Conservation (phyloP, 2,113 vertebrate genomes). For the Chunga burmeisteri region DNA sequence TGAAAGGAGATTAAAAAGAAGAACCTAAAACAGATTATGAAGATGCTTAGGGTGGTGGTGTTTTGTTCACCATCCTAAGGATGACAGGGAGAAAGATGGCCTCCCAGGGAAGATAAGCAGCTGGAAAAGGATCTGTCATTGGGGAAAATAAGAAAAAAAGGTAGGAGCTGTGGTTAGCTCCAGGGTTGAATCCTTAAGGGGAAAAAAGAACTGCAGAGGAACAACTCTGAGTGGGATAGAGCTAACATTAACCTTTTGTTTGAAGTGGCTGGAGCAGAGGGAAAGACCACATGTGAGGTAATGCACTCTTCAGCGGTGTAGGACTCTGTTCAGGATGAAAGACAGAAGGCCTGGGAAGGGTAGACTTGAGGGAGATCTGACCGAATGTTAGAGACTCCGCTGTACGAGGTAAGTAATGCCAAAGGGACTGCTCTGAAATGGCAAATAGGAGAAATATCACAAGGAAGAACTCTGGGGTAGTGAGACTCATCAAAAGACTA, state of each 20-base stretch:
- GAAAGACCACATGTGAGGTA: not conserved
- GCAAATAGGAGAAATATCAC: not conserved
- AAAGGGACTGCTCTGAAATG: not conserved
- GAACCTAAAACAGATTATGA: not conserved
- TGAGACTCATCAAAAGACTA: not conserved
- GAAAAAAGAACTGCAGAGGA: not conserved
- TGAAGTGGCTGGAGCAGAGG: not conserved
- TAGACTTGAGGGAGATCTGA: not conserved
- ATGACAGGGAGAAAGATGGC: not conserved
- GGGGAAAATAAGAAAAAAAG: not conserved
- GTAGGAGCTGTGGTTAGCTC: not conserved
- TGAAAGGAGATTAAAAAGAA: not conserved
- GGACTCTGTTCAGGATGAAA: not conserved
- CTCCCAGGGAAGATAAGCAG: not conserved
- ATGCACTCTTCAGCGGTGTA: not conserved
- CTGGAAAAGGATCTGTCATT: not conserved
- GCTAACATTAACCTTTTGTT: not conserved
- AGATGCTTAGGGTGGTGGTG: not conserved
- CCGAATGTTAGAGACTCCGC: not conserved
- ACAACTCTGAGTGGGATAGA: not conserved
- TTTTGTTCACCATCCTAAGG: not conserved
- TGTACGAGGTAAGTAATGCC: not conserved
- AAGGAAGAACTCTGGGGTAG: not conserved
- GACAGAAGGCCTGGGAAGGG: not conserved
- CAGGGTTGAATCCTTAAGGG: not conserved